Evolutionary conservation across 2,888 invertebrate species (phyloP).

Genomic region (Sinelater perroti): DNA sequence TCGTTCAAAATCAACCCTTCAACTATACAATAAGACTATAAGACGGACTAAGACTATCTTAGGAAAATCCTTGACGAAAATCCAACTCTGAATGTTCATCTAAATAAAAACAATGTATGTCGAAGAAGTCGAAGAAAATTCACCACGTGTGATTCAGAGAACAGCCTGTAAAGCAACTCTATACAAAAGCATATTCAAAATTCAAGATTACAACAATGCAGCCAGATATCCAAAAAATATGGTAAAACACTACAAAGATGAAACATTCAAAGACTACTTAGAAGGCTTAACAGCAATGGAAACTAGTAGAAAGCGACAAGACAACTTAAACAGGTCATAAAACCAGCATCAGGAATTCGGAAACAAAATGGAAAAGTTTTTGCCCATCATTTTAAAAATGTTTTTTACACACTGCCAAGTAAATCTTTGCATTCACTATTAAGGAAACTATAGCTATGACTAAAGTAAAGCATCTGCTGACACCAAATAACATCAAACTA

Average conservation of each 20-base stretch:
- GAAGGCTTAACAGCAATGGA: constrained; percentile 6
- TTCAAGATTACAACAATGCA: neutral
- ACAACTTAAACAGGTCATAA: too few relatives aligned
- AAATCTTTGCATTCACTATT: too few relatives aligned
- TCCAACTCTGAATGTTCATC: neutral
- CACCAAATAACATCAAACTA: too few relatives aligned
- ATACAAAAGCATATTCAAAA: too few relatives aligned
- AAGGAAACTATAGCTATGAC: too few relatives aligned
- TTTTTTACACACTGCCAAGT: too few relatives aligned
- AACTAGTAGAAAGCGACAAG: too few relatives aligned
- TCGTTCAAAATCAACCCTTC: constrained; percentile 8
- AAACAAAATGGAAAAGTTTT: too few relatives aligned
- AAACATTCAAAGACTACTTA: constrained; percentile 2
- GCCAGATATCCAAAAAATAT: neutral
- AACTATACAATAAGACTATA: constrained; percentile 9
- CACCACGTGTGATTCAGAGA: neutral
- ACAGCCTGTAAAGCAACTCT: constrained; percentile 2
- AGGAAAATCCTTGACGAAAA: neutral
- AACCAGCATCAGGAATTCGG: too few relatives aligned
- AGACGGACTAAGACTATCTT: constrained; percentile 7
- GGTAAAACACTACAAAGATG: constrained; percentile 6
- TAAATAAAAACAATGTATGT: neutral
- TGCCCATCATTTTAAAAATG: too few relatives aligned
- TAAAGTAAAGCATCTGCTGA: too few relatives aligned
- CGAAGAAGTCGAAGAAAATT: neutral